Evolutionary conservation across 2,113 vertebrate species (phyloP).

Genomic region (Trochalopteron elliotii): DNA sequence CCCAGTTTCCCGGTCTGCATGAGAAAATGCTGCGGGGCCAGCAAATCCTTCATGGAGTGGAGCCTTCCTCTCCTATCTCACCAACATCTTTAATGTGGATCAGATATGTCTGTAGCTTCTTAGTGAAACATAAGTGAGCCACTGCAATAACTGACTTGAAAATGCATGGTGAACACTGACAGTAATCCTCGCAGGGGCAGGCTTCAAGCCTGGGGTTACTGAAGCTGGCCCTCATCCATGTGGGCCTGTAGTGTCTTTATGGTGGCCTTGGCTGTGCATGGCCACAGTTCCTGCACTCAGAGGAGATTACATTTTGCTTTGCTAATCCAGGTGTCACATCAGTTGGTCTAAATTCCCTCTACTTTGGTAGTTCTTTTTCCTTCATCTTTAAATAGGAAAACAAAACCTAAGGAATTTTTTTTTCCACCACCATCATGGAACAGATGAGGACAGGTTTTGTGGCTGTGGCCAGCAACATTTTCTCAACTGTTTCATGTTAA

Average conservation of each 20-base stretch:
- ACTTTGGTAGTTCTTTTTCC: background rate
- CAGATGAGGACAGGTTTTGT: conserved; percentile 3
- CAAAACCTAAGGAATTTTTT: background rate
- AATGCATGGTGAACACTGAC: background rate
- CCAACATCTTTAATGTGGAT: background rate
- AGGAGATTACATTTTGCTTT: background rate
- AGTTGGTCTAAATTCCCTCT: background rate
- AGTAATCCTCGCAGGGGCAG: background rate
- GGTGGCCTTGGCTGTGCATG: background rate
- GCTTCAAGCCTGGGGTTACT: background rate
- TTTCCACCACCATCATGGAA: background rate
- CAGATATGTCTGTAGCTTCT: background rate
- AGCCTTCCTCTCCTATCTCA: background rate
- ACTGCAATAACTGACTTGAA: background rate
- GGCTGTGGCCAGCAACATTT: background rate
- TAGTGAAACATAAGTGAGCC: background rate
- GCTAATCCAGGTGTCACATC: background rate
- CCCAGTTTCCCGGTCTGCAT: background rate
- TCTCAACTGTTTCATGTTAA: background rate
- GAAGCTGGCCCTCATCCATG: background rate
- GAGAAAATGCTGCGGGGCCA: background rate
- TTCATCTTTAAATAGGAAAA: background rate
- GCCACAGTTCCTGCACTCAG: background rate
- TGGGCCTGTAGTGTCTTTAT: accelerated
- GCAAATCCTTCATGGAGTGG: accelerated